phyloP scores from a whole-genome alignment of 1,140 invertebrate species.

The Orius laevigatus region DNA sequence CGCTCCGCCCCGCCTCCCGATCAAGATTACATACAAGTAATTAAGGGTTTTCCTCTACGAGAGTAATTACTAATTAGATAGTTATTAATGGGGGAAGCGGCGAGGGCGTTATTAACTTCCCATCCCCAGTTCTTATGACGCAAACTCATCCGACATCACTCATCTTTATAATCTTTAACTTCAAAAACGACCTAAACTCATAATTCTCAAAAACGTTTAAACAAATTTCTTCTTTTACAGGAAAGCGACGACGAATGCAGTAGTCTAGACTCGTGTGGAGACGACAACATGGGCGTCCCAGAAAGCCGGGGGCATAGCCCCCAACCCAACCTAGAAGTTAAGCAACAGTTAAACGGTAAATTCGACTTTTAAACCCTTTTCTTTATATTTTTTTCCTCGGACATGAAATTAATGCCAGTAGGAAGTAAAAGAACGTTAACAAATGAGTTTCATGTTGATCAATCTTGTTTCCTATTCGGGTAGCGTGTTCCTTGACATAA shows the following conservation, averaged over 20 bases:
- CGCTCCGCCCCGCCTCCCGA: constrained; percentile 7
- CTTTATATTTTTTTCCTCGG: too few relatives aligned
- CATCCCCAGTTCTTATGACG: constrained; percentile 9
- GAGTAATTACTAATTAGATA: constrained; percentile 16
- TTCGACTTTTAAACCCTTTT: background rate
- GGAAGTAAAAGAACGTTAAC: too few relatives aligned
- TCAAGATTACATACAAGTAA: constrained; percentile 17
- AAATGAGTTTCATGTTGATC: too few relatives aligned
- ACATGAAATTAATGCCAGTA: too few relatives aligned
- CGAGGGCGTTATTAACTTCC: constrained; percentile 12
- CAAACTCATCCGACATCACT: background rate
- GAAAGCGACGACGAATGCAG: constrained; percentile 20
- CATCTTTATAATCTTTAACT: constrained; percentile 1
- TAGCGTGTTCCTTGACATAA: too few relatives aligned
- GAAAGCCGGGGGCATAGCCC: constrained; percentile 14
- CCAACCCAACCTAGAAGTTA: constrained; percentile 1
- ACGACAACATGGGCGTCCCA: constrained; percentile 10
- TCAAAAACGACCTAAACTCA: background rate
- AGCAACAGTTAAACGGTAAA: constrained; percentile 11
- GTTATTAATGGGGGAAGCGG: constrained; percentile 15
- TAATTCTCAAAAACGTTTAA: background rate
- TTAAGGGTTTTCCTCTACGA: constrained; percentile 13
- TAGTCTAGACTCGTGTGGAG: constrained; percentile 7
- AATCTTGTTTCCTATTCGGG: too few relatives aligned
- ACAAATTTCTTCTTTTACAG: constrained; percentile 12